phyloP scores from a whole-genome alignment of 2,113 vertebrate species.

The Albula glossodonta region DNA sequence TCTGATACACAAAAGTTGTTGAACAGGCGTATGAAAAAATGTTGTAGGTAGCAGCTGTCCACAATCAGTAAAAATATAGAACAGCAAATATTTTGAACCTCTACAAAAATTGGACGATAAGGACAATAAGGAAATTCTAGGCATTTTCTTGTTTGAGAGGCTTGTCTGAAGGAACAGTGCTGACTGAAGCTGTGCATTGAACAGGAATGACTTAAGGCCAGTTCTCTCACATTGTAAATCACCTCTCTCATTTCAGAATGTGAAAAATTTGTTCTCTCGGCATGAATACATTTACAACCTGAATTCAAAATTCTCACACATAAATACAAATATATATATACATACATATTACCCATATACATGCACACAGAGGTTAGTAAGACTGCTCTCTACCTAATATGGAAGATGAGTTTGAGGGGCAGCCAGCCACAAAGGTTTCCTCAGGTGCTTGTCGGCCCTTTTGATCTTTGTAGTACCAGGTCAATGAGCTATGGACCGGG shows the following conservation, averaged over 20 bases:
- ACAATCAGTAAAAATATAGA: no score
- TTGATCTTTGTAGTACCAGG: background rate
- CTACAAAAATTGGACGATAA: background rate
- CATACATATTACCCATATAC: background rate
- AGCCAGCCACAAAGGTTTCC: background rate
- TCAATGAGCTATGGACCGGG: background rate
- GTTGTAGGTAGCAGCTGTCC: no score
- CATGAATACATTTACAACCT: background rate
- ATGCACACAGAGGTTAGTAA: background rate
- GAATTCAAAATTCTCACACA: background rate
- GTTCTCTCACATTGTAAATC: background rate
- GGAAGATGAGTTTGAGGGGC: background rate
- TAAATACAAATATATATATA: background rate
- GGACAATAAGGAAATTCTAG: background rate
- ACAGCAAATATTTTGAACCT: no score
- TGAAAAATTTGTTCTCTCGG: background rate
- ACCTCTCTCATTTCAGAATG: background rate
- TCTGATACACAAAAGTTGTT: no score
- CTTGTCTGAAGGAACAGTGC: background rate
- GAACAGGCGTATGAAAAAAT: no score
- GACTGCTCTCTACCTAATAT: background rate
- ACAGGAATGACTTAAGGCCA: background rate
- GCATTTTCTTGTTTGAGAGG: background rate
- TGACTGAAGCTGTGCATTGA: background rate
- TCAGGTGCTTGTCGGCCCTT: background rate